phyloP scores from a whole-genome alignment of 1,140 invertebrate genomes.

The Orussus abietinus region DNA sequence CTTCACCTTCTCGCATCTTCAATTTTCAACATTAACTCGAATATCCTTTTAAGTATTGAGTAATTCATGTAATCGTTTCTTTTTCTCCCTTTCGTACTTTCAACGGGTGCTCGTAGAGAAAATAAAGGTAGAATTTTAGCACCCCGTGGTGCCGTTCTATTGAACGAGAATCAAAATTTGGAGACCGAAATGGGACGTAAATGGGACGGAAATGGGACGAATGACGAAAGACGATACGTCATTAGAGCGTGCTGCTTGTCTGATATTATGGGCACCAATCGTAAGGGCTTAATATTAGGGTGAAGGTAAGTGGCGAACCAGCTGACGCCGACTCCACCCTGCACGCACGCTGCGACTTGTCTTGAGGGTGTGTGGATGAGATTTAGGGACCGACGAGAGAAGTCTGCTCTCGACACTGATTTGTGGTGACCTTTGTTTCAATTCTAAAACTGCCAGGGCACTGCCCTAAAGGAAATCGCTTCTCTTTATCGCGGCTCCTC shows the following conservation, averaged over 20 bases:
- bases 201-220: constrained; percentile 22
- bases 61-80: no score
- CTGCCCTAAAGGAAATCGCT: constrained; percentile 16
- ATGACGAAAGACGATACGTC: constrained; percentile 39
- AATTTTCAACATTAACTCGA: no score
- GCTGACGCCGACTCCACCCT: constrained; percentile 49
- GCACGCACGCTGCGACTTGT: constrained; percentile 51
- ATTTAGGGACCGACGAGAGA: constrained; percentile 51
- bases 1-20: no score
- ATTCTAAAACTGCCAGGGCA: constrained; percentile 39
- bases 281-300: constrained; percentile 54
- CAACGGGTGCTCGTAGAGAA: no score
- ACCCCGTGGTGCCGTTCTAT: no score
- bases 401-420: constrained; percentile 53
- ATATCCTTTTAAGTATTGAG: no score
- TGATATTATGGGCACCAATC: constrained; percentile 54
- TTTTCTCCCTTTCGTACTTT: no score
- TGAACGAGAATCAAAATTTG: no score
- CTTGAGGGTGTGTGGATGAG: constrained; percentile 54
- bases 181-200: no score
- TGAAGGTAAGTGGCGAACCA: constrained; percentile 54
- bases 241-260: constrained; percentile 49
- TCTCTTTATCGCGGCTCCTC: no score
- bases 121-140: no score
- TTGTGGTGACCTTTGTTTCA: constrained; percentile 54